phyloP scores from a whole-genome alignment of 2,113 vertebrate species.

The Promerops cafer region DNA sequence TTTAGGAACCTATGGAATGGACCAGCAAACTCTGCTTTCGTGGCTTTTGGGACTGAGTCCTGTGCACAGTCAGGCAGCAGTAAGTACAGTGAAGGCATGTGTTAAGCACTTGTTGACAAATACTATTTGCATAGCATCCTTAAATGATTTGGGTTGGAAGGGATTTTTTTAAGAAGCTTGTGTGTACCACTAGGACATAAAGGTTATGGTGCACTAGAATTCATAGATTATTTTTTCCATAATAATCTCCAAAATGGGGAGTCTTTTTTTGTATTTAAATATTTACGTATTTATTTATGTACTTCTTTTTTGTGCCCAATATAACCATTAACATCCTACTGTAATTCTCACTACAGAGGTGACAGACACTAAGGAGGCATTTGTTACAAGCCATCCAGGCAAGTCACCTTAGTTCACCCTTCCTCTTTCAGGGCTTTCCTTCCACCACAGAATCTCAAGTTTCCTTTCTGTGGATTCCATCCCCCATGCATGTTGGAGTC shows the following conservation, averaged over 20 bases:
- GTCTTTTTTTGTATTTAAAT: too few relatives aligned
- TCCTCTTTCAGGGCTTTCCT: not conserved
- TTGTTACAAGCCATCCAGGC: not conserved
- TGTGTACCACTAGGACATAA: not conserved
- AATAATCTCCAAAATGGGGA: not conserved
- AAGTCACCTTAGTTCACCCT: constrained; percentile 27
- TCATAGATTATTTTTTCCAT: not conserved
- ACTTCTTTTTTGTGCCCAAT: not conserved
- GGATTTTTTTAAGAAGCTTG: not conserved
- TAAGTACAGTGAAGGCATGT: not conserved
- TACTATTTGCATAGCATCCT: not conserved
- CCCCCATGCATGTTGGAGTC: not conserved
- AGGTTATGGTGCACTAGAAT: not conserved
- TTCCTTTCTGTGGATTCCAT: not conserved
- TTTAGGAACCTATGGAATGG: not conserved
- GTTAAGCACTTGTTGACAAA: not conserved
- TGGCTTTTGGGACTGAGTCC: not conserved
- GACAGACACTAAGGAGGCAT: not conserved
- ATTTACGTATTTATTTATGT: not conserved
- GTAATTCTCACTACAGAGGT: not conserved
- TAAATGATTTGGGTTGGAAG: not conserved
- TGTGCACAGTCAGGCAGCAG: not conserved
- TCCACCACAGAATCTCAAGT: not conserved
- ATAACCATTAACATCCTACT: not conserved
- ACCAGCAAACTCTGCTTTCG: not conserved